phyloP scores from a whole-genome alignment of 2,113 vertebrate genomes.

The Cyanistes caeruleus region DNA sequence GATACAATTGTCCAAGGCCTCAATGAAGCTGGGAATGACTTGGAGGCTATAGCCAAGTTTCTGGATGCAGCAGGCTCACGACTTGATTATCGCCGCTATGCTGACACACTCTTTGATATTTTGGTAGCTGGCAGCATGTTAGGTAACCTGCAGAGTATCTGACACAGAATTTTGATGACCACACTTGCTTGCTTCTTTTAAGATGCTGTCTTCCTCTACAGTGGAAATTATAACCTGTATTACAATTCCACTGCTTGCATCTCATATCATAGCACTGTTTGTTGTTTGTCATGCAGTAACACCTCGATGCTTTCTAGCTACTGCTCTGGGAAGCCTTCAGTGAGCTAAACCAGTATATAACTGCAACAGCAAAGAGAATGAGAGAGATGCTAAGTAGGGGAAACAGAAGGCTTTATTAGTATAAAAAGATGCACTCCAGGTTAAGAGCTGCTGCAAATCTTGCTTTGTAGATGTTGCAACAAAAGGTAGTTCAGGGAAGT shows the following conservation, averaged over 20 bases:
- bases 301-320: not conserved
- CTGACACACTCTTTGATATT: constrained; percentile 92
- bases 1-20: constrained; percentile 91
- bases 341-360: not conserved
- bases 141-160: constrained; percentile 72
- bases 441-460: not conserved
- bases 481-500: not conserved
- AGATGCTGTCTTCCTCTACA: not conserved
- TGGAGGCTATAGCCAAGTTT: constrained; percentile 92
- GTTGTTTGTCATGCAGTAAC: not conserved
- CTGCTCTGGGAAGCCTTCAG: not conserved
- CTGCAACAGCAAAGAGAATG: not conserved
- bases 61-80: constrained; percentile 87
- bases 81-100: constrained; percentile 93
- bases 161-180: not conserved
- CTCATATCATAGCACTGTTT: not conserved
- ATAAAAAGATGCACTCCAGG: not conserved
- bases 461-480: not conserved
- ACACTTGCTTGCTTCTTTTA: not conserved
- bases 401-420: not conserved
- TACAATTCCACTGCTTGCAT: not conserved
- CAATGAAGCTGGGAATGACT: constrained; percentile 87
- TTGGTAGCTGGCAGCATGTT: constrained; percentile 95
- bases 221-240: not conserved
- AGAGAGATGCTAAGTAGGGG: not conserved